Evolutionary conservation across 1,140 invertebrate species (phyloP), one percentile per base, ranked within the genome.

Genomic region (Carcinoscorpius rotundicauda): DNA sequence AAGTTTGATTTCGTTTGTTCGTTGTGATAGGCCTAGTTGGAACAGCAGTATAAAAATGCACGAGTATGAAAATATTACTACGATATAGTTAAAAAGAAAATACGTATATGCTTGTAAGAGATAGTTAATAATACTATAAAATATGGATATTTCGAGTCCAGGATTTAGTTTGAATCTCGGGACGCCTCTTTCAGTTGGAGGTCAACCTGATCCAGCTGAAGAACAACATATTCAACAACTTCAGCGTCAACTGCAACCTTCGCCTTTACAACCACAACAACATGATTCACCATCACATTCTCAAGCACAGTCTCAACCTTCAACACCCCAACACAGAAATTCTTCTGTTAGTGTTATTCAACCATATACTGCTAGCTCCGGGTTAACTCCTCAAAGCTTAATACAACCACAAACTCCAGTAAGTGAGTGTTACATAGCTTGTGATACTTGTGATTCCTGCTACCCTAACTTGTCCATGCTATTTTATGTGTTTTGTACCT

Each of bases 331-430:
- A 29, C 29, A 29, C 29, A 29, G 29, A 29, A 29, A 29, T 29
- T 57, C 55, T 10, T 57, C 55, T 10, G 55, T 57, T 57, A 57
- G 55, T 11, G 55, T 57, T 57, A 57, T 57, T 57, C 55, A 57
- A 11, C 55, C 10, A 57, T 57, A 10, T 57, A 10, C 55, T 57
- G 10, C 55, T 10, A 10, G 11, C 3, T 57, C 55, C 10, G 10
- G 10, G 10, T 57, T 57, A 57, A 10, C 10, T 10, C 11, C 55
- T 57, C 11, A 10, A 57, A 57, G 10, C 11, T 11, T 11, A 57
- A 11, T 11, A 57, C 10, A 29, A 29, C 29, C 55, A 57, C 55
- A 57, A 57, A 57, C 55, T 10, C 10, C 55, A 57, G 55, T 57
- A 57, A 57, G 55, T 57, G 29, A 29, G 29, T 29, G 29, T 29